Percentiles rank a stretch among this genome's conserved stretches.
These are phyloP conservation scores for Anthoscopus minutus DNA, from an alignment of 2,113 vertebrate genomes.

Conservation along the genomic window DNA sequence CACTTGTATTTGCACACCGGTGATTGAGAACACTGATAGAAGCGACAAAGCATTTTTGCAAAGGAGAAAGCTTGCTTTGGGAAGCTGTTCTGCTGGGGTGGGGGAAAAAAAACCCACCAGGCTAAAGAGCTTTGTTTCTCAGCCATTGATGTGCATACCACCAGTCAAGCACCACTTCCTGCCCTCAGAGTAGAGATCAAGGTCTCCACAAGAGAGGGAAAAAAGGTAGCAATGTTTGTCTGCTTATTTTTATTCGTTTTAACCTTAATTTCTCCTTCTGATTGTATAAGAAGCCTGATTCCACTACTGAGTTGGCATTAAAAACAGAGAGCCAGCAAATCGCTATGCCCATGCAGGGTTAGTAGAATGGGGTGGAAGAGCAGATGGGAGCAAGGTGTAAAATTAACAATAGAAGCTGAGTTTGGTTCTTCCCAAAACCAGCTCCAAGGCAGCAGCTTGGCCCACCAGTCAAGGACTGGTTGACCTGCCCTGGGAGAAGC, in stretches of 20 bases:
- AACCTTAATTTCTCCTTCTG: not conserved
- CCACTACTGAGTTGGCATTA: not conserved
- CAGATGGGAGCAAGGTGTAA: not conserved
- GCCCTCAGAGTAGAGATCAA: not conserved
- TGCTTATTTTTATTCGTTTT: not conserved
- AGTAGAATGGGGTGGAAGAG: not conserved
- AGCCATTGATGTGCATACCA: not conserved
- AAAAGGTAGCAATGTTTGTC: not conserved
- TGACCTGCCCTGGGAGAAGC: not conserved
- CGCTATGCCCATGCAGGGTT: rapidly evolving
- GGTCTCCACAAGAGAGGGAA: not conserved
- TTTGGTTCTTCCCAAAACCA: not conserved
- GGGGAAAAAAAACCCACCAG: not conserved
- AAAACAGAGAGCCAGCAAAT: not conserved
- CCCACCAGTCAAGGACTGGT: not conserved
- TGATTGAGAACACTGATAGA: not conserved
- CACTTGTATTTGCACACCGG: not conserved
- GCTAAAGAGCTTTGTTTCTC: not conserved
- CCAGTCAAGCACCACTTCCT: not conserved
- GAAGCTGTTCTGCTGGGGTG: not conserved
- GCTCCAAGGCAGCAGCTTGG: not conserved
- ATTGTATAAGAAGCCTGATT: not conserved
- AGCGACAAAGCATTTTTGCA: not conserved
- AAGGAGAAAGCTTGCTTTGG: not conserved
- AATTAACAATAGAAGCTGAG: not conserved